Conservation (phyloP, 2,113 vertebrate species). For the Antechinus stuartii region DNA sequence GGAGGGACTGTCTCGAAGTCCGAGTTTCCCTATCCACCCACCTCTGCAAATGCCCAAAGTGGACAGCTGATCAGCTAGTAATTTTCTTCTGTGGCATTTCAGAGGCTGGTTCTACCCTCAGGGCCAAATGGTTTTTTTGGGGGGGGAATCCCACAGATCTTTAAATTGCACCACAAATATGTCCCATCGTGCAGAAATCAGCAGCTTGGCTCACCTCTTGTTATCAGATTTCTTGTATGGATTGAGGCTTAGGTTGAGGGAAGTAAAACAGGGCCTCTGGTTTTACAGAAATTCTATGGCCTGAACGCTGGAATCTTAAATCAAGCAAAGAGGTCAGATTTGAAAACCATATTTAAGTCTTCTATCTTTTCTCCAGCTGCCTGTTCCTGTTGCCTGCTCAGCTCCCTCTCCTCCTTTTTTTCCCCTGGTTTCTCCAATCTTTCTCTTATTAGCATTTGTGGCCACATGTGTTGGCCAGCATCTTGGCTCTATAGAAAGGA, state of each 20-base stretch:
- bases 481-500: constrained; percentile 21
- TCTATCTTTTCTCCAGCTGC: background rate
- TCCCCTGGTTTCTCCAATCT: constrained; percentile 28
- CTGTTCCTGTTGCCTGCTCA: constrained; percentile 1
- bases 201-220: background rate
- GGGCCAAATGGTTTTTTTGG: background rate
- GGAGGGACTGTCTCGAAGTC: background rate
- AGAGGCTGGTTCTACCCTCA: background rate
- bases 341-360: background rate
- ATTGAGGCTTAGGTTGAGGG: background rate
- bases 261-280: background rate
- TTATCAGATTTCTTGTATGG: background rate
- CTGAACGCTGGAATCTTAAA: background rate
- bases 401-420: constrained; percentile 18
- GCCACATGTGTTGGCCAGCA: constrained; percentile 47
- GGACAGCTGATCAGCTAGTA: background rate
- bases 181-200: background rate
- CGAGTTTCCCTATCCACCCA: background rate
- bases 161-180: background rate
- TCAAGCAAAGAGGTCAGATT: background rate
- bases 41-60: background rate
- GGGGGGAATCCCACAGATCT: background rate
- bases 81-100: background rate
- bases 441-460: constrained; percentile 26
- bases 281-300: background rate